Conservation (phyloP, 1,140 invertebrate species). For the Cydia strobilella region DNA sequence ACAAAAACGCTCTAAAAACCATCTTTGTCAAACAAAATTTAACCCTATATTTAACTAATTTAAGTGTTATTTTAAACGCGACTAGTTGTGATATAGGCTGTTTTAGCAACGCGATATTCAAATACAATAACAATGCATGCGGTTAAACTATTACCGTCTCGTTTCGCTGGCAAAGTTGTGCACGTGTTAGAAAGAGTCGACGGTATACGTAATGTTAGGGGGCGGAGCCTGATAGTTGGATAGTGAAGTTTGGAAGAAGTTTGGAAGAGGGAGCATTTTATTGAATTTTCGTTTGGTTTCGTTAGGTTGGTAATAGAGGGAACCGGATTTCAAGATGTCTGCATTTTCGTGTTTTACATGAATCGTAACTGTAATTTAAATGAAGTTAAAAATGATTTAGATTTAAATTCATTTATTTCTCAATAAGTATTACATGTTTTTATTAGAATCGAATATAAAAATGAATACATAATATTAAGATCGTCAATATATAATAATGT, state of each 20-base stretch:
- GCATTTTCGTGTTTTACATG: constrained; percentile 32
- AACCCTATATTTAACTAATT: background rate
- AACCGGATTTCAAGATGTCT: constrained; percentile 53
- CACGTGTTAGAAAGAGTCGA: constrained; percentile 50
- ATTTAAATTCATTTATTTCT: too few relatives aligned
- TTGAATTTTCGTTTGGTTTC: constrained; percentile 63
- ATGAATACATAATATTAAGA: too few relatives aligned
- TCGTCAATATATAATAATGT: too few relatives aligned
- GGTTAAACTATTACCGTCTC: constrained; percentile 55
- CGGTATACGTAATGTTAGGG: constrained; percentile 43
- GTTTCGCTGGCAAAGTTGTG: constrained; percentile 41
- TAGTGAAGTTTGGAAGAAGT: constrained; percentile 75
- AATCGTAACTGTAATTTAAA: background rate
- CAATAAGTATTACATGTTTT: too few relatives aligned
- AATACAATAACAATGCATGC: constrained; percentile 75
- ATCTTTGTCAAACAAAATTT: background rate
- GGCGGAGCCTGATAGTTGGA: constrained; percentile 70
- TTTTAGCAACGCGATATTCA: constrained; percentile 47
- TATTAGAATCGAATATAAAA: too few relatives aligned
- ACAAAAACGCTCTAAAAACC: constrained; percentile 39
- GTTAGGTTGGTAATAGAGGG: constrained; percentile 46
- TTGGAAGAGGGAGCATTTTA: constrained; percentile 71
- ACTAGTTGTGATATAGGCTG: constrained; percentile 35
- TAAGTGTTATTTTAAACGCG: constrained; percentile 37
- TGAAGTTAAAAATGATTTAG: background rate